A percentile compares a stretch with the other conserved stretches of the same genome.
These are phyloP conservation scores for Tridacna gigas DNA, from an alignment of 2,888 invertebrate genomes.

Conservation along the genomic window DNA sequence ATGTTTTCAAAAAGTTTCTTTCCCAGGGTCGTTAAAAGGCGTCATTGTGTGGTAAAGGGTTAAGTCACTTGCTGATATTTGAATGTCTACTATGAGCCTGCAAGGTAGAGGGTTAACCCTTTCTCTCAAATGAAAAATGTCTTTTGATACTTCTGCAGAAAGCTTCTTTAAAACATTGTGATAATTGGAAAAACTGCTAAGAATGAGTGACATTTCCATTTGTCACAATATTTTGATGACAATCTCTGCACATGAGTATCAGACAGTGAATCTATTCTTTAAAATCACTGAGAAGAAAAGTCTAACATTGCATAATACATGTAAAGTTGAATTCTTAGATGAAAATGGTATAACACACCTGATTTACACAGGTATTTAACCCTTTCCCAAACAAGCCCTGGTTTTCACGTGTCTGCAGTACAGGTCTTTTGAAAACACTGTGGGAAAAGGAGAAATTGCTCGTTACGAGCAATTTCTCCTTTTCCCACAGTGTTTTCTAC, in stretches of 20 bases:
- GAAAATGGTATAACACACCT: no score
- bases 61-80: no score
- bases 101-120: not conserved
- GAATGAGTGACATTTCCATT: not conserved
- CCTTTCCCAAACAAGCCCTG: not conserved
- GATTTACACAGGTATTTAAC: not conserved
- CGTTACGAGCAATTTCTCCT: not conserved
- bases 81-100: no score
- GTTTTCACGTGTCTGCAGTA: not conserved
- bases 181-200: not conserved
- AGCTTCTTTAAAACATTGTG: conserved; percentile 2
- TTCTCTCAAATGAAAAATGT: not conserved
- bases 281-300: no score
- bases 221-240: conserved; percentile 3
- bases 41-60: no score
- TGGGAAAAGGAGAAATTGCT: conserved; percentile 6
- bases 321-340: no score
- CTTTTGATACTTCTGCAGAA: no score
- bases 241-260: no score
- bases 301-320: no score
- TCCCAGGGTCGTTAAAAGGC: no score
- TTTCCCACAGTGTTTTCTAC: not conserved
- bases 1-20: no score
- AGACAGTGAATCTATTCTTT: no score
- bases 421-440: not conserved